Evolutionary conservation across 2,113 vertebrate species (phyloP).

Genomic region (Amphiprion percula): DNA sequence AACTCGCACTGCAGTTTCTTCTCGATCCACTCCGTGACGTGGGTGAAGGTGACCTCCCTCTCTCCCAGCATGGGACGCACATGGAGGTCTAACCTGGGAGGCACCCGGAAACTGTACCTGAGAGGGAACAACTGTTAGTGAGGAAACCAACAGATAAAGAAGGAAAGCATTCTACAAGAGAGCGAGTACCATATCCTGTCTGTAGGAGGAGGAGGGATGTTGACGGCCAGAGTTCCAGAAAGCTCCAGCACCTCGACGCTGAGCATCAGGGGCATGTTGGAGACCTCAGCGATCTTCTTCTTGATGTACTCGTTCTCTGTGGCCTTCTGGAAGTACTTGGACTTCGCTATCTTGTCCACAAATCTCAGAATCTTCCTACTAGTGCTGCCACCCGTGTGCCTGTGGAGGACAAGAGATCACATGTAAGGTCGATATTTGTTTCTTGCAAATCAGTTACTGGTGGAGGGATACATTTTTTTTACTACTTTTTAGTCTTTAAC

Average conservation of each 20-base stretch:
- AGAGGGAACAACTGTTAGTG: not conserved
- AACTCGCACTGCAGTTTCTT: slow-evolving; percentile 89
- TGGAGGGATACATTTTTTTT: no score
- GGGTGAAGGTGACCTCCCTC: slow-evolving; percentile 89
- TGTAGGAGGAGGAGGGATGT: slow-evolving; percentile 89
- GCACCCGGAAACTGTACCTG: slow-evolving; percentile 90
- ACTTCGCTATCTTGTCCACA: slow-evolving; percentile 91
- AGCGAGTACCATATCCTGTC: slow-evolving; percentile 82
- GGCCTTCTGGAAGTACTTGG: slow-evolving; percentile 91
- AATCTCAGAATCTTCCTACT: slow-evolving; percentile 88
- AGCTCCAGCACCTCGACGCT: slow-evolving; percentile 89
- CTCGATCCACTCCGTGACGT: slow-evolving; percentile 91
- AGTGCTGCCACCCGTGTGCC: slow-evolving; percentile 82
- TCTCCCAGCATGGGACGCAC: slow-evolving; percentile 89
- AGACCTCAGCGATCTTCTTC: slow-evolving; percentile 91
- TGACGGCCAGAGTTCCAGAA: slow-evolving; percentile 86
- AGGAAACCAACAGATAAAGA: not conserved
- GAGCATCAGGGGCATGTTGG: slow-evolving; percentile 89
- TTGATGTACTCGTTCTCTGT: slow-evolving; percentile 91
- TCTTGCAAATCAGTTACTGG: no score
- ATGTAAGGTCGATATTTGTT: not conserved
- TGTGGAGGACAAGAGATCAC: not conserved
- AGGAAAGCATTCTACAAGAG: not conserved
- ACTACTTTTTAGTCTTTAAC: no score
- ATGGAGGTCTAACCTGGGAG: slow-evolving; percentile 87